Base-by-base conservation (phyloP, 2,797 vertebrate genomes). In the Erpetoichthys calabaricus region DNA sequence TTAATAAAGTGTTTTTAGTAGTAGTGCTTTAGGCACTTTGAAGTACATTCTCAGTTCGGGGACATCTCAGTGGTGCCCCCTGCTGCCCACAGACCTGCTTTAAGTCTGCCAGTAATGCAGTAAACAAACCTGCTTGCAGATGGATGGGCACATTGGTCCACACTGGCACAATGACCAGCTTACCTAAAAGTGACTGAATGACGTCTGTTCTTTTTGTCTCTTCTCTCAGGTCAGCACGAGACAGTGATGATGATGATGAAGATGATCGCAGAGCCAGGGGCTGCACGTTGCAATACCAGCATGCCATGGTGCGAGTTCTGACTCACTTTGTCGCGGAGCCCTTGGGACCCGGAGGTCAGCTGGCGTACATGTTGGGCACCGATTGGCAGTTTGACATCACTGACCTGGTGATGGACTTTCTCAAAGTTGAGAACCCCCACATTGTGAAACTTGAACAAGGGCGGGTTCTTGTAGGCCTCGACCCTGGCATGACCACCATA, bases 381-480 rank as follows among this genome's bases (percentile, higher is more conserved):
- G 88, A 94, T 41, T 97, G 92, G 95, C 95, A 95, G 69, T 79
- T 92, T 41, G 95, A 98, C 75, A 83, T 98, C 68, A 96, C 91
- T 0, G 87, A 90, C 68, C 73, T 98, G 63, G 91, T 98, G 47
- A 83, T 75, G 60, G 90, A 92, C 67, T 96, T 91, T 65, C 77
- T 96, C 82, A 94, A 94, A 47, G 80, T 97, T 42, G 91, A 94
- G 66, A 75, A 92, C 2, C 80, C 89, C 0, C 87, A 86, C 3
- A 65, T 95, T 5, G 95, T 88, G 66, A 77, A 75, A 57, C 80
- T 97, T 2, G 81, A 83, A 71, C 88, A 88, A 52, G 79, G 83
- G 61, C 84, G 84, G 58, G 68, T 92, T 45, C 77, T 98, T 65
- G 75, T 89, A 1, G 94, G 94, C 7, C 78, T 84, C 2, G 90